These are phyloP conservation scores for Candidula unifasciata DNA, from an alignment of 2,888 invertebrate species.

Conservation along the genomic window DNA sequence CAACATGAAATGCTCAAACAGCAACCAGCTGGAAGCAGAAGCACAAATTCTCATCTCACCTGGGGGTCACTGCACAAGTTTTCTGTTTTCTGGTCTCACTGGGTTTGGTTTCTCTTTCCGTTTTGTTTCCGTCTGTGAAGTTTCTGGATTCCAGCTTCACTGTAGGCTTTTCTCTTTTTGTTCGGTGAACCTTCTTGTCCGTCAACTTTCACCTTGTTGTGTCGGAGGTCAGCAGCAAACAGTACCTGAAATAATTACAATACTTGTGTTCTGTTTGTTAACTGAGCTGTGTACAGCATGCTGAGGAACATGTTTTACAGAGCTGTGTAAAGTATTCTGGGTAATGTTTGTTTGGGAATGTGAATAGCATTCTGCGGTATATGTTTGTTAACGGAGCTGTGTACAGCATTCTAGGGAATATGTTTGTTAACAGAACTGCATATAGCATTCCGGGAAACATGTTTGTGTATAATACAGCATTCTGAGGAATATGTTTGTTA, in stretches of 20 bases:
- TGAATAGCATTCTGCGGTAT: too few relatives aligned
- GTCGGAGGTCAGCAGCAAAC: conserved; percentile 88
- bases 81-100: not conserved
- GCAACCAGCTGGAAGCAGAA: too few relatives aligned
- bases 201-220: conserved; percentile 80
- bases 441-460: too few relatives aligned
- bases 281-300: not conserved
- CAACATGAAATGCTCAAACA: too few relatives aligned
- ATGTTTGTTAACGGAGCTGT: not conserved
- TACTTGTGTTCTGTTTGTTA: not conserved
- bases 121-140: not conserved
- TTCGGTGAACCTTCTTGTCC: not conserved
- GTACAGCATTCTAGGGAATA: not conserved
- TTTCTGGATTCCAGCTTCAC: not conserved
- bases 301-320: not conserved
- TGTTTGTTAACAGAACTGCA: not conserved
- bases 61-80: too few relatives aligned
- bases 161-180: not conserved
- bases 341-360: too few relatives aligned
- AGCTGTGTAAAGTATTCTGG: too few relatives aligned
- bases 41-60: too few relatives aligned
- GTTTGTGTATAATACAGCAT: too few relatives aligned
- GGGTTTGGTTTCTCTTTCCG: not conserved
- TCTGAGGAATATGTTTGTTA: too few relatives aligned
- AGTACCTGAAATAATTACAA: conserved; percentile 81